Evolutionary conservation across 2,888 invertebrate species (phyloP).

Genomic region (Lucinisca nassula): DNA sequence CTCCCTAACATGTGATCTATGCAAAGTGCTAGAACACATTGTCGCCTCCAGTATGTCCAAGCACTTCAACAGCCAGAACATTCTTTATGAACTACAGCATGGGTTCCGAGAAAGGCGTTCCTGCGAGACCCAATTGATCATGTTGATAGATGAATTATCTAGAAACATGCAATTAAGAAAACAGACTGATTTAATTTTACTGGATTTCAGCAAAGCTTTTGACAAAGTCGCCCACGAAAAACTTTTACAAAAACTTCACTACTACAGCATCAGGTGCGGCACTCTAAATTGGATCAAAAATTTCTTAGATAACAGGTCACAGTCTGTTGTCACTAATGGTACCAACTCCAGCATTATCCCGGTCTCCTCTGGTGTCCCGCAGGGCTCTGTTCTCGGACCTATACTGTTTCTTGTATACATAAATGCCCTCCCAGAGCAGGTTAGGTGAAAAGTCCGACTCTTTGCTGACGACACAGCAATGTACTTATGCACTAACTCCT

Average conservation of each 20-base stretch:
- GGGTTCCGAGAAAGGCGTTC: neutral
- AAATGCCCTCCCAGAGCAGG: neutral
- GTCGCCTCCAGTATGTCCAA: neutral
- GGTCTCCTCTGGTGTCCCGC: neutral
- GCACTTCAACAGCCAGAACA: neutral
- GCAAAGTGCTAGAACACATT: neutral
- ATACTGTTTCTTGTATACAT: neutral
- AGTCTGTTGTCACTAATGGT: neutral
- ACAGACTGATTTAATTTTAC: neutral
- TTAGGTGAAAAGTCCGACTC: neutral
- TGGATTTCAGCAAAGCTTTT: neutral
- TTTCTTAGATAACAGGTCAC: neutral
- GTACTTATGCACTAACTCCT: neutral
- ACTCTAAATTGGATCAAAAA: neutral
- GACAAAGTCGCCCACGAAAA: neutral
- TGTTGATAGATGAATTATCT: neutral
- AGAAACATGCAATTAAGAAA: neutral
- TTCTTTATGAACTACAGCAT: neutral
- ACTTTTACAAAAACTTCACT: neutral
- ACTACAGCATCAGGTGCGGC: neutral
- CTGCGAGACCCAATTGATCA: neutral
- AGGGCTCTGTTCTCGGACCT: neutral
- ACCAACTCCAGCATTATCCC: no score
- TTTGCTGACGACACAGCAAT: slow-evolving; percentile 5
- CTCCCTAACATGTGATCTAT: neutral